Evolutionary conservation across 2,113 vertebrate genomes (phyloP).

Genomic region (Scytalopus superciliaris): DNA sequence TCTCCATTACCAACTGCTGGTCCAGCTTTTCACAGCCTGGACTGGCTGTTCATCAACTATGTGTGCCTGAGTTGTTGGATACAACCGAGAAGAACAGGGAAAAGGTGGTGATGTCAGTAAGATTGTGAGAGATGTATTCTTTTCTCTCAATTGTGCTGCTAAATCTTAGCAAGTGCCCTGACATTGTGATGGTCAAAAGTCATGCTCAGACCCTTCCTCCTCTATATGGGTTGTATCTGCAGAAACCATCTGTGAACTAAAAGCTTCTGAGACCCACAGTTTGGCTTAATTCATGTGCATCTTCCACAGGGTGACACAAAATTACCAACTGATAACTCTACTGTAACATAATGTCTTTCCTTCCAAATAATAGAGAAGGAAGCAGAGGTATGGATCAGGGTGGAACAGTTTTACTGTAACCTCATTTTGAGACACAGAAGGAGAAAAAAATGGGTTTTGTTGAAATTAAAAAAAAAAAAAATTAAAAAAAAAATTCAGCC

Average conservation of each 20-base stretch:
- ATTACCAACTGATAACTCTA: neutral
- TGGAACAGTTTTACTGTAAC: neutral
- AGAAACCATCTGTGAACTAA: neutral
- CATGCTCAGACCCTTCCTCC: neutral
- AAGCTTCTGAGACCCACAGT: neutral
- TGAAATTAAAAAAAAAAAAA: neutral
- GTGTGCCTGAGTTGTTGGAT: neutral
- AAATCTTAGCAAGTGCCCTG: neutral
- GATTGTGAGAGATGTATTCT: neutral
- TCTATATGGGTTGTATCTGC: neutral
- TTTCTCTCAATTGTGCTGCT: neutral
- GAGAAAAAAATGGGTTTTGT: neutral
- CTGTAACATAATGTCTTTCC: neutral
- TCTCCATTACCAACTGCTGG: neutral
- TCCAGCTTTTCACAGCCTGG: neutral
- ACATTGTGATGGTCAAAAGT: neutral
- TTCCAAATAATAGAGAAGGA: neutral
- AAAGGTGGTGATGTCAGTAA: neutral
- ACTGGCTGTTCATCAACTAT: neutral
- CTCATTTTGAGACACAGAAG: neutral
- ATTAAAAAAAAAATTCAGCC: neutral
- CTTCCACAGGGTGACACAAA: neutral
- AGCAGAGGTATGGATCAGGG: neutral
- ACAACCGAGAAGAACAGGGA: neutral
- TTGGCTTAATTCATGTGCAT: neutral